Evolutionary conservation across 2,888 invertebrate species (phyloP).

Genomic region (Aleiodes alternator): DNA sequence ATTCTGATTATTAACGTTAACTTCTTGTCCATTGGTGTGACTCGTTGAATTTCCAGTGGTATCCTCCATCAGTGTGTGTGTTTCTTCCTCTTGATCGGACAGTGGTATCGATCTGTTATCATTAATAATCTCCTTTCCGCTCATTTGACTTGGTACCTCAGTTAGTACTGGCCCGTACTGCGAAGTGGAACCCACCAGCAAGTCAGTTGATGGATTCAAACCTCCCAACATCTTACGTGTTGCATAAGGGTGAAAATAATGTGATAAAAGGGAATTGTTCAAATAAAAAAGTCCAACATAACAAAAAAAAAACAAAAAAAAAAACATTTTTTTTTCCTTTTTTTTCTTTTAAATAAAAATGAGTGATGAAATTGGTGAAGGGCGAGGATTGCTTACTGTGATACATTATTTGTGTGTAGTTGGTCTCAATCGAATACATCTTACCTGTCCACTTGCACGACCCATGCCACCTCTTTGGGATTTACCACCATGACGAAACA

Average conservation of each 20-base stretch:
- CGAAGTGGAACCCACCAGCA: slow-evolving; percentile 76
- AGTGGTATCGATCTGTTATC: slow-evolving; percentile 64
- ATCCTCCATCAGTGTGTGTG: slow-evolving; percentile 71
- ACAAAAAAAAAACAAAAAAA: slow-evolving; percentile 47
- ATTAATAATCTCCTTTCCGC: slow-evolving; percentile 64
- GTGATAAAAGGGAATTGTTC: slow-evolving; percentile 50
- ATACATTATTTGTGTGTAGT: neutral
- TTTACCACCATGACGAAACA: slow-evolving; percentile 68
- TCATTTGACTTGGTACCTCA: slow-evolving; percentile 72
- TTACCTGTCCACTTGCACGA: slow-evolving; percentile 71
- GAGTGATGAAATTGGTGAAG: slow-evolving; percentile 12
- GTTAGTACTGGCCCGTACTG: slow-evolving; percentile 75
- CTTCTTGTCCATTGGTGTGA: slow-evolving; percentile 22
- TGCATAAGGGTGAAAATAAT: slow-evolving; percentile 69
- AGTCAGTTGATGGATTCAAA: slow-evolving; percentile 76
- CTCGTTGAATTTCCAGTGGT: slow-evolving; percentile 43
- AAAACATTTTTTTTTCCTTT: no score
- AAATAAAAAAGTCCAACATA: neutral
- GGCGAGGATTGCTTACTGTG: slow-evolving; percentile 21
- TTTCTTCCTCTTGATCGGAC: slow-evolving; percentile 73
- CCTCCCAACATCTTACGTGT: slow-evolving; percentile 76
- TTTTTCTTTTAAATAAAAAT: slow-evolving; percentile 34
- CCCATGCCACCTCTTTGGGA: slow-evolving; percentile 70
- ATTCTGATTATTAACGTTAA: slow-evolving; percentile 17
- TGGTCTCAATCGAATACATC: neutral